Base-by-base conservation (phyloP, 1,140 invertebrate genomes). In the Polypedilum pembai region DNA sequence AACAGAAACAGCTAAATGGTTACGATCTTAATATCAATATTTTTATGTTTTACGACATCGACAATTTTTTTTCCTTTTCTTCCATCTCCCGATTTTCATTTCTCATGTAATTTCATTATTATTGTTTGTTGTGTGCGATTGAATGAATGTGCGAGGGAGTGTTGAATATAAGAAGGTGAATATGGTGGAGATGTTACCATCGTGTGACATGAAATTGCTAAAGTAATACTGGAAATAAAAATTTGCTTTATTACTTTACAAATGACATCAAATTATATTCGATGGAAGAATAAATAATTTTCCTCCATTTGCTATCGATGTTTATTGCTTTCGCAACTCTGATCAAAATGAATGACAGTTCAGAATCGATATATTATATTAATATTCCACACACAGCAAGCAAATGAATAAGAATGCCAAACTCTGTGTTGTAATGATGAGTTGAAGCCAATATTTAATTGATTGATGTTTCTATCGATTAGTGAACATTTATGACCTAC, bases 21-120 rank as follows among this genome's bases (percentile, higher is more conserved):
- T 69, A 69, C 65, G 65, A 69, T 69, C 20, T 21, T 69, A 69
- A 69, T 69, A 69, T 69, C 65, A 69, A 69, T 69, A 69, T 69
- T 69, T 69, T 20, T 69, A 69, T 69, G 65, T 69, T 69, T 69
- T 69, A 69, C 65, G 65, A 69, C 65, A 56, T 56, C 20, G 65
- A 69, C 65, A 69, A 69, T 69, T 69, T 69, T 18, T 21, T 69
- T 69, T 20, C 45, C 3, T 56, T 3, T 69, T 20, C 20, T 69
- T 69, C n/a, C 18, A 12, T 7, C 15, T 56, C 45, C 45, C 24
- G 24, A 33, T 33, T 33, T 56, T 15, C 45, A 56, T 69, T 69
- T 69, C n/a, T 56, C 65, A 20, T 69, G 65, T 69, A 69, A 69
- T 69, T 69, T 69, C 65, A 69, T 69, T 69, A 12, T 56, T 56